Evolutionary conservation across 1,140 invertebrate species (phyloP).

Genomic region (Drosophila yakuba): DNA sequence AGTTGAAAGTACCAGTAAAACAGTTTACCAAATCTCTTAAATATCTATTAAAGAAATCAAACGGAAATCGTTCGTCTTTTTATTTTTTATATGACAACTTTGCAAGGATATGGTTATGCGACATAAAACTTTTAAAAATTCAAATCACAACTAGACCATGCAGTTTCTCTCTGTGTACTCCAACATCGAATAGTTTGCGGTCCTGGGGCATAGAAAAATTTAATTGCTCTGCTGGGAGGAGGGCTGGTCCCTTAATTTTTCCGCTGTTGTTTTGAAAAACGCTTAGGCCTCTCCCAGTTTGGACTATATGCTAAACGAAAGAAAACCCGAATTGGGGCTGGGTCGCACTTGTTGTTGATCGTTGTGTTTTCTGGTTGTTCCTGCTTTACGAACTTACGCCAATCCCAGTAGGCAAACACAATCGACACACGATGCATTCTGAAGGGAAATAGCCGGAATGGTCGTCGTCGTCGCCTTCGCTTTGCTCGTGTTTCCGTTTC

Average conservation of each 20-base stretch:
- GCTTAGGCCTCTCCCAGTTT: constrained; percentile 41
- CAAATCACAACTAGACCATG: no score
- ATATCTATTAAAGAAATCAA: no score
- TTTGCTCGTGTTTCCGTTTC: constrained; percentile 76
- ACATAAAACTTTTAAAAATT: no score
- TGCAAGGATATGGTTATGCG: no score
- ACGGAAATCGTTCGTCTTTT: no score
- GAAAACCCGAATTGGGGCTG: constrained; percentile 16
- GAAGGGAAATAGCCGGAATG: constrained; percentile 7
- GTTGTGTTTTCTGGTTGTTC: background rate
- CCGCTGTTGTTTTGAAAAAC: constrained; percentile 51
- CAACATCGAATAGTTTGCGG: constrained; percentile 59
- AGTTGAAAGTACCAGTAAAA: no score
- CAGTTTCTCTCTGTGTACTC: constrained; percentile 7
- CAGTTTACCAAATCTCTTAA: no score
- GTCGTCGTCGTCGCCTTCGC: constrained; percentile 27
- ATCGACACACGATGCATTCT: constrained; percentile 42
- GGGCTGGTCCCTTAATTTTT: constrained; percentile 49
- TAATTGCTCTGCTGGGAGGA: constrained; percentile 61
- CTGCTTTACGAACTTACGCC: constrained; percentile 2
- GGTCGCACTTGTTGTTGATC: constrained; percentile 40
- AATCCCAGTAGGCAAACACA: constrained; percentile 28
- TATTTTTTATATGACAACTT: no score
- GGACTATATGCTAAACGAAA: constrained; percentile 21
- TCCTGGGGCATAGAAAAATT: constrained; percentile 56